A percentile compares a stretch with the other conserved stretches of the same genome.
Evolutionary conservation across 2,888 invertebrate species (phyloP).

Genomic region (Arrhopalites spinosus): DNA sequence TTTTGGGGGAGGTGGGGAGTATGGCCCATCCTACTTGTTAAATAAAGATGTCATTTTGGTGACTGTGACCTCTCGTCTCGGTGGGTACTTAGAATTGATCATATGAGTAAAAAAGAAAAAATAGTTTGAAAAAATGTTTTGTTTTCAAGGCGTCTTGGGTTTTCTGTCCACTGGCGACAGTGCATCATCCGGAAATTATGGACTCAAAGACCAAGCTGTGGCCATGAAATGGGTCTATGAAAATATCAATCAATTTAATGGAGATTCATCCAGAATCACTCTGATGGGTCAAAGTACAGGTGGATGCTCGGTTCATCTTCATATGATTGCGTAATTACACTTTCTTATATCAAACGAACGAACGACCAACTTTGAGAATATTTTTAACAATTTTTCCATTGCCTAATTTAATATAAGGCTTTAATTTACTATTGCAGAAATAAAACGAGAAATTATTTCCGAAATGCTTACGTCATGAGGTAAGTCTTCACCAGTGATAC

Average conservation of each 20-base stretch:
- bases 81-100: too few relatives aligned
- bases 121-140: too few relatives aligned
- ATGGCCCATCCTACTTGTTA: constrained; percentile 47
- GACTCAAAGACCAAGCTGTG: constrained; percentile 36
- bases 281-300: constrained; percentile 38
- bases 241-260: constrained; percentile 33
- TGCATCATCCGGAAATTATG: constrained; percentile 34
- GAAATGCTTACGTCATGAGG: constrained; percentile 35
- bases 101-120: too few relatives aligned
- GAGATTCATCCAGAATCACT: constrained; percentile 27
- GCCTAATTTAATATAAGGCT: too few relatives aligned
- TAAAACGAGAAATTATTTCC: constrained; percentile 28
- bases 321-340: constrained; percentile 34
- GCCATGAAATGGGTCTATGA: constrained; percentile 37
- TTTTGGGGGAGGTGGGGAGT: constrained; percentile 45
- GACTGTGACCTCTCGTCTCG: constrained; percentile 47
- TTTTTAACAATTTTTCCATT: too few relatives aligned
- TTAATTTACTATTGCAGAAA: background rate
- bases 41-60: constrained; percentile 47
- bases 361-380: too few relatives aligned
- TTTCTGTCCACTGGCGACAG: constrained; percentile 47
- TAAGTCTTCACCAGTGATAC: too few relatives aligned
- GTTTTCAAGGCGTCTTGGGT: constrained; percentile 27
- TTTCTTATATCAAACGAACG: too few relatives aligned
- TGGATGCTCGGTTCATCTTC: constrained; percentile 29